These are phyloP conservation scores for Metellina segmentata DNA, from an alignment of 2,888 invertebrate species.

Conservation along the genomic window DNA sequence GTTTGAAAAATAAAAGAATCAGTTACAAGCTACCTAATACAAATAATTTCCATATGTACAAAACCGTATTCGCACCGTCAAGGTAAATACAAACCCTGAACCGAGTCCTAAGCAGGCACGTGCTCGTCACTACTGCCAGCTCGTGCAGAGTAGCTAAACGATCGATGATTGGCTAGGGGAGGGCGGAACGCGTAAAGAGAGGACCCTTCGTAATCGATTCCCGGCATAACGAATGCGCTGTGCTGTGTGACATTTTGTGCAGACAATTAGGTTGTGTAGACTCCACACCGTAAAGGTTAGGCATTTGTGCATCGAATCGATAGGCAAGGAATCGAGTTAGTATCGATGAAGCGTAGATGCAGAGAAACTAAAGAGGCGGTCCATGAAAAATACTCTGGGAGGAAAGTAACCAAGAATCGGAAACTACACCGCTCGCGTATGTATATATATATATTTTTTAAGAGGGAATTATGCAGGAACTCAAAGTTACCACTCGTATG, in stretches of 20 bases:
- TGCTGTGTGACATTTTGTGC: constrained; percentile 75
- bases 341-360: constrained; percentile 61
- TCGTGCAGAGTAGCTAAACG: constrained; percentile 60
- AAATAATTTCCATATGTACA: constrained; percentile 43
- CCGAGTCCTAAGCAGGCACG: constrained; percentile 17
- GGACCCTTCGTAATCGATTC: background rate
- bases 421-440: constrained; percentile 15
- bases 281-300: constrained; percentile 74
- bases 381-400: constrained; percentile 20
- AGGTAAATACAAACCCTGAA: constrained; percentile 69
- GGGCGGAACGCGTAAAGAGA: constrained; percentile 26
- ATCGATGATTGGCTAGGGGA: constrained; percentile 40
- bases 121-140: constrained; percentile 9
- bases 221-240: constrained; percentile 44
- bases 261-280: constrained; percentile 45
- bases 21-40: background rate
- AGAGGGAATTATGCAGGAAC: constrained; percentile 67
- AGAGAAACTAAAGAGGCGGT: constrained; percentile 19
- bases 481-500: constrained; percentile 75
- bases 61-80: background rate
- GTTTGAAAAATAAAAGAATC: background rate
- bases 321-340: constrained; percentile 55
- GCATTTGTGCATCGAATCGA: constrained; percentile 61
- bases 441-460: constrained; percentile 32
- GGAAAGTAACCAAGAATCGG: constrained; percentile 30